phyloP scores from a whole-genome alignment of 2,797 vertebrate species.

The Champsocephalus gunnari region DNA sequence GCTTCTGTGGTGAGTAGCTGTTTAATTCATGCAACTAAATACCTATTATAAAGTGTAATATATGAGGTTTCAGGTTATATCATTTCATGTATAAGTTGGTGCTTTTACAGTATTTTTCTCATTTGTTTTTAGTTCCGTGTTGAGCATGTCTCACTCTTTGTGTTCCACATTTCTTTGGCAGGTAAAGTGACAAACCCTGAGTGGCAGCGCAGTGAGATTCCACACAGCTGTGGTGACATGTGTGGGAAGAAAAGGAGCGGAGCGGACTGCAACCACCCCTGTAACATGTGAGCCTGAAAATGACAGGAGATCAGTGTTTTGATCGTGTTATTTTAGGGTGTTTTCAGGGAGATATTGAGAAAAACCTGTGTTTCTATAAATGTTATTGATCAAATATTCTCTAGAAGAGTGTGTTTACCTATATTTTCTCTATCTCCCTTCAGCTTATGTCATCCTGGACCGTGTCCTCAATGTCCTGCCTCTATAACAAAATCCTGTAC shows the following conservation, averaged over 20 bases:
- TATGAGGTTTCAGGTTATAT: not conserved
- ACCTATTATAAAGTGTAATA: not conserved
- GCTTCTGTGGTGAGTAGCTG: slow-evolving; percentile 94
- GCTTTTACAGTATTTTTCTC: not conserved
- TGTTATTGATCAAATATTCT: not conserved
- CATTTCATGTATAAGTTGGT: not conserved
- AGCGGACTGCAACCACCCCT: slow-evolving; percentile 93
- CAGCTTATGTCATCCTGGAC: slow-evolving; percentile 97
- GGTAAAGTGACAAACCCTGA: slow-evolving; percentile 97
- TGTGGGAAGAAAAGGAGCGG: slow-evolving; percentile 95
- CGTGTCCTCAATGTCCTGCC: slow-evolving; percentile 96
- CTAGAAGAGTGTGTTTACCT: not conserved
- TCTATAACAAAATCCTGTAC: slow-evolving; percentile 93
- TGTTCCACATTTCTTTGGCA: slow-evolving; percentile 61
- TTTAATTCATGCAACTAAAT: not conserved
- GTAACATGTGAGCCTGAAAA: slow-evolving; percentile 93
- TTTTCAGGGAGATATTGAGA: not conserved
- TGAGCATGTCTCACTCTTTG: not conserved
- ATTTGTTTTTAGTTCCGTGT: not conserved
- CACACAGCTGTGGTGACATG: slow-evolving; percentile 98
- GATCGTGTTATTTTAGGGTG: not conserved
- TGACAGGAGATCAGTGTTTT: not conserved
- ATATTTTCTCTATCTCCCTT: slow-evolving; percentile 43
- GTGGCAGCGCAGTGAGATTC: slow-evolving; percentile 98
- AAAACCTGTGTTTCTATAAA: not conserved